phyloP scores from a whole-genome alignment of 2,888 invertebrate genomes.

The Sinelater perroti region DNA sequence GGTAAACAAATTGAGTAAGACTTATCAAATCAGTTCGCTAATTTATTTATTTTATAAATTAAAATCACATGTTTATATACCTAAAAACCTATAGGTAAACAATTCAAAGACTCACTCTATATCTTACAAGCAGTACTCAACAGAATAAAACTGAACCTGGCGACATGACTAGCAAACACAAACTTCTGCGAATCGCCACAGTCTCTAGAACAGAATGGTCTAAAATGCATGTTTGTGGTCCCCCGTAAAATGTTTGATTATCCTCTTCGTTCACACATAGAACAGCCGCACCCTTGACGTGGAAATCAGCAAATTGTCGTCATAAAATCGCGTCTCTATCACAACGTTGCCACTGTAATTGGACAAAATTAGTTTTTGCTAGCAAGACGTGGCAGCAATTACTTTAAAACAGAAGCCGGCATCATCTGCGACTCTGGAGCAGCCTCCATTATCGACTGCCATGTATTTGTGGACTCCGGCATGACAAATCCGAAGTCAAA shows the following conservation, averaged over 20 bases:
- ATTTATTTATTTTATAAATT: too few species aligned
- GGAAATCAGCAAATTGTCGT: constrained; percentile 92
- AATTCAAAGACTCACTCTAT: too few species aligned
- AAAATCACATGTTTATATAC: too few species aligned
- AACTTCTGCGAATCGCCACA: not conserved
- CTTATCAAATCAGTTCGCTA: too few species aligned
- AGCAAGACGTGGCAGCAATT: constrained; percentile 42
- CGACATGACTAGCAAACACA: constrained; percentile 1
- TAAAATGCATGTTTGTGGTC: constrained; percentile 1
- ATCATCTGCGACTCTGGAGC: constrained; percentile 99
- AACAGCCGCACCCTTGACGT: constrained; percentile 95
- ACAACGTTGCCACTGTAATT: constrained; percentile 89
- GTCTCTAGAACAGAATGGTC: not conserved
- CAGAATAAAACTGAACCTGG: too few species aligned
- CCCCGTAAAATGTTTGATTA: not conserved
- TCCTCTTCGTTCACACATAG: constrained; percentile 73
- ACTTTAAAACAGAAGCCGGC: constrained; percentile 98
- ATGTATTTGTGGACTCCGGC: constrained; percentile 97
- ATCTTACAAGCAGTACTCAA: too few species aligned
- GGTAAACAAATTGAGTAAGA: too few species aligned
- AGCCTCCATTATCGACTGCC: constrained; percentile 98
- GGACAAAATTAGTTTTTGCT: constrained; percentile 9
- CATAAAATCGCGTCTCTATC: constrained; percentile 96
- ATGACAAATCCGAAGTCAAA: constrained; percentile 99
- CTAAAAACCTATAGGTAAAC: too few species aligned